These are phyloP conservation scores for Gymnopithys bicolor DNA, from an alignment of 2,797 vertebrate species.

Conservation along the genomic window DNA sequence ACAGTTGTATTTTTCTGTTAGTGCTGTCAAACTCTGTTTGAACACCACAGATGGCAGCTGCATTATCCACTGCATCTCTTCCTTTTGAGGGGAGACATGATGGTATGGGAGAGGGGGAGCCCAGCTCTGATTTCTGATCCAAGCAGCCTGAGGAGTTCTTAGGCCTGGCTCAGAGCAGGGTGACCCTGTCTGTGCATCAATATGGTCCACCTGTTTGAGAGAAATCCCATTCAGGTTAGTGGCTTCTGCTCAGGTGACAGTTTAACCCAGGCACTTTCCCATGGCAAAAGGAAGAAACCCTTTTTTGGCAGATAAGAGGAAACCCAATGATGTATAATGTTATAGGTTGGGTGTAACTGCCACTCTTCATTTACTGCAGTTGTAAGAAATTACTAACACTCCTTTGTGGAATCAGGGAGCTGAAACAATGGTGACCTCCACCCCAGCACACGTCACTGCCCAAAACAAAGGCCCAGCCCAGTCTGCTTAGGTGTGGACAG, in stretches of 20 bases:
- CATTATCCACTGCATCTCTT: not conserved
- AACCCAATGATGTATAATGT: not conserved
- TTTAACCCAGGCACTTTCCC: not conserved
- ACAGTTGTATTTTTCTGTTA: not conserved
- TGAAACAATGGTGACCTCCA: constrained; percentile 57
- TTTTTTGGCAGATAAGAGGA: not conserved
- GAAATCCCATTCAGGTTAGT: not conserved
- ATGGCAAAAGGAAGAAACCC: not conserved
- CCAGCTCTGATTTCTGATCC: not conserved
- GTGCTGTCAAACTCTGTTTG: not conserved
- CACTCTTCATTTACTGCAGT: constrained; percentile 10
- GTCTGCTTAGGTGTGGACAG: constrained; percentile 51
- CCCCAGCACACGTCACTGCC: constrained; percentile 46
- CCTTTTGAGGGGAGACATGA: not conserved
- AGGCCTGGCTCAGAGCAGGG: not conserved
- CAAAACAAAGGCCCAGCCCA: constrained; percentile 42
- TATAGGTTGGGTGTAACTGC: constrained; percentile 17
- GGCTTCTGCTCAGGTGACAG: not conserved
- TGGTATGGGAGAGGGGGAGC: not conserved
- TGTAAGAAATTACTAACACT: constrained; percentile 37
- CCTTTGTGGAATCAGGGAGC: constrained; percentile 47
- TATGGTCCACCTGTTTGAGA: not conserved
- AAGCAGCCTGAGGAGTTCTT: not conserved
- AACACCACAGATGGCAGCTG: not conserved
- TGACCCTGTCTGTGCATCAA: not conserved